Evolutionary conservation across 2,797 vertebrate species (phyloP), one percentile per base, ranked within the genome.

Genomic region (Balearica regulorum): DNA sequence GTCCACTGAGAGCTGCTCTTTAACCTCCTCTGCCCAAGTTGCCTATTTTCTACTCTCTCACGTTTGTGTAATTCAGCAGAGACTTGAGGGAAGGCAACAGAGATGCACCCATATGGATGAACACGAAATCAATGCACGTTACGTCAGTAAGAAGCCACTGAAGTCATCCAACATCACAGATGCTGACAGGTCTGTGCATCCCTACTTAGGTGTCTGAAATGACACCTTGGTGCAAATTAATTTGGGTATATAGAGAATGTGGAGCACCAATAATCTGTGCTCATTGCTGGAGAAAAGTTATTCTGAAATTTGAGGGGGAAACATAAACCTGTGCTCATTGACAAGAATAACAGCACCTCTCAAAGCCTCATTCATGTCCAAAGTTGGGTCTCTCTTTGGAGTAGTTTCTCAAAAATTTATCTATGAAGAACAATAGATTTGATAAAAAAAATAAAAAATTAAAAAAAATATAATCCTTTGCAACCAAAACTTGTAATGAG

Each of bases 81-180:
- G 62, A 31, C 19, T 29, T 11, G 33, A 48, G 5, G 39, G 5
- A 48, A 70, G 26, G 22, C 5, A 51, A 25, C 5, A 39, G 57
- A 66, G 31, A 18, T 8, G 18, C 17, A 48, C 26, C 22, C 35
- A 2, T 18, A 37, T 4, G 26, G 17, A 26, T 78, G 35, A 81
- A 44, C 5, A 5, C 3, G 7, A 51, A 61, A 44, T 57, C 39
- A 19, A 1, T n/a, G 33, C n/a, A 0, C 0, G 0, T 57, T 31
- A 28, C 11, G 18, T 13, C 7, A 13, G 22, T 65, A 54, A 83
- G 61, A 64, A 49, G 10, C 10, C 53, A 20, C 21, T 39, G 5
- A 55, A 79, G 29, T 60, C 57, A 55, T 24, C 5, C 44, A 43
- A 5, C 8, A 44, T 1, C 26, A 35, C 12, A 46, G 8, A 18